Evolutionary conservation across 2,888 invertebrate species (phyloP), one percentile per base, ranked within the genome.

Genomic region (Furcula furcula): DNA sequence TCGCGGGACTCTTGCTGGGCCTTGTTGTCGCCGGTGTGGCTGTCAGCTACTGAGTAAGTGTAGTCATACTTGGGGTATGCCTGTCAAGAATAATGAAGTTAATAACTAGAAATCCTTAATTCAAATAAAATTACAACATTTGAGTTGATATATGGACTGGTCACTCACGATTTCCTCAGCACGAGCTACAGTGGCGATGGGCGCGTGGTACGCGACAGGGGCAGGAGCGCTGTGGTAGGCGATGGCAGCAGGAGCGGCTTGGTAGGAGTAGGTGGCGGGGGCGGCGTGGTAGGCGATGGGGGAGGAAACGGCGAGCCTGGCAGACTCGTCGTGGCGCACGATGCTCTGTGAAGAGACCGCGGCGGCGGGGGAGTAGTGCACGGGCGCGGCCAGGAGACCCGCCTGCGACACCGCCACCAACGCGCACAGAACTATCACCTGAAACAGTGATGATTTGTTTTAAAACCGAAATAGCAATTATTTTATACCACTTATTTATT

Each of bases 21-120:
- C 66, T 89, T 88, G 58, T 83, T 76, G 68, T 89, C 89, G 7
- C 88, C 90, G 31, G 86, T 82, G 44, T 88, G 85, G 2, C 68
- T 65, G 38, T 89, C 89, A 40, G 84, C 74, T 0, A 81, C 85
- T 0, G 84, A 82, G 55, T 87, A 88, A 36, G 76, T 76, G 64
- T 77, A 86, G 28, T 81, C 74, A 63, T 90, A 89, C 47, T 84
- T 82, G 25, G 87, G 87, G 53, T 87, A 73, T 3, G 82, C 74
- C 84, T 85, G 46, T 25, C 0, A 26, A 1, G 1, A 13, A 27
- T 20, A 30, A 33, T 1, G 4, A 9, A 9, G 9, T 3, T 7
- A 4, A n/a, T 9, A n/a, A n/a, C n/a, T n/a, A n/a, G n/a, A n/a
- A n/a, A n/a, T n/a, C n/a, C n/a, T n/a, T n/a, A n/a, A n/a, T n/a